Evolutionary conservation across 1,140 invertebrate species (phyloP), one percentile per base, ranked within the genome.

Genomic region (Glomeris maerens): DNA sequence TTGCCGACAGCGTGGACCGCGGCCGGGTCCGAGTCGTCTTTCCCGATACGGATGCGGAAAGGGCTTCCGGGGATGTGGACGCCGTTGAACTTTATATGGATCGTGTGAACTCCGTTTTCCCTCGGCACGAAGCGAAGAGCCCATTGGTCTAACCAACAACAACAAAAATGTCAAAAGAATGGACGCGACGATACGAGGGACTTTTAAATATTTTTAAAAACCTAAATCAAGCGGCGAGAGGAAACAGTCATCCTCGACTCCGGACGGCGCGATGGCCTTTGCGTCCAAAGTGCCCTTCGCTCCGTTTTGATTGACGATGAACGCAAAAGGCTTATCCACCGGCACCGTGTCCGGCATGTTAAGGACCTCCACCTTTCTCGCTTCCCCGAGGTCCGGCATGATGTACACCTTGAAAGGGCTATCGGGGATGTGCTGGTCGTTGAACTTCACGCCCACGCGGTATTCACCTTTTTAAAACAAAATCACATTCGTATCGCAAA

Each of bases 401-500:
- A 97, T 81, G 72, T 91, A 93, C n/a, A 91, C 83, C 66, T 88
- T 91, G 78, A 92, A 96, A 2, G 94, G 94, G 1, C 90, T 95
- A 64, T 97, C 93, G 2, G 94, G 93, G 65, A 98, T 95, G 70
- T 96, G 91, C 63, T 93, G 85, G 66, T 98, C 93, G 68, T 97
- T 96, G 77, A 97, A 98, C 71, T 96, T 96, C 52, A 87, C 78
- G 45, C 92, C 92, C 55, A 98, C 84, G 56, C 90, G 76, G 68
- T 98, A 98, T 73, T 98, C 94, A 61, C 92, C 91, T 90, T 69
- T 28, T 66, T 67, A 38, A 36, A 44, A 4, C 10, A 55, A 47
- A 27, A 53, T 5, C 3, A 47, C 28, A 38, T 10, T 20, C 23
- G 29, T 7, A 27, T 39, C 2, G 10, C 28, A 2, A 28, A 40